A percentile compares a stretch with the other conserved stretches of the same genome.
These are phyloP conservation scores for Hippopotamus amphibius DNA, from an alignment of 2,113 vertebrate species.

Conservation along the genomic window DNA sequence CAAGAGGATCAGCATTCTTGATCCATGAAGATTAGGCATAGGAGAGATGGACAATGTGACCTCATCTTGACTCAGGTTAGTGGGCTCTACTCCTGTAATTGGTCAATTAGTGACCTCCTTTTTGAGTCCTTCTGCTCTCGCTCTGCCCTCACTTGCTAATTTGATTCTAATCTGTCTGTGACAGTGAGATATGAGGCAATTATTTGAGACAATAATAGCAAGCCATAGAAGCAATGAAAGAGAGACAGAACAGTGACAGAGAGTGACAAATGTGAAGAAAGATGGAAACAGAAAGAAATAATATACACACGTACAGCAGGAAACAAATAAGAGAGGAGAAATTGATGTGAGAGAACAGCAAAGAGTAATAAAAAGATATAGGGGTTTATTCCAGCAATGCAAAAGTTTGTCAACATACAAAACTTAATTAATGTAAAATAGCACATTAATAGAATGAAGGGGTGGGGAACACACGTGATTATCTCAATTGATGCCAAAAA, in stretches of 20 bases:
- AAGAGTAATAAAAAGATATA: background rate
- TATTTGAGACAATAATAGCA: background rate
- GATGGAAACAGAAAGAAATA: background rate
- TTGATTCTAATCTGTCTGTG: background rate
- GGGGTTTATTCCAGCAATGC: background rate
- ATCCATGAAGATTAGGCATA: background rate
- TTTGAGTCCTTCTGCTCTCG: background rate
- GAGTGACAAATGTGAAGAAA: background rate
- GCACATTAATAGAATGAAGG: background rate
- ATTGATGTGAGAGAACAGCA: background rate
- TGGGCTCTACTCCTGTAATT: background rate
- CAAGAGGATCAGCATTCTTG: background rate
- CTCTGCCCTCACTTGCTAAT: background rate
- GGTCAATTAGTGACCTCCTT: background rate
- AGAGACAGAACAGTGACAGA: background rate
- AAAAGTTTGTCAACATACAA: background rate
- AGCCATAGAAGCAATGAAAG: constrained; percentile 1
- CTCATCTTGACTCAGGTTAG: background rate
- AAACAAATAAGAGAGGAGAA: background rate
- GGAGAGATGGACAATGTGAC: background rate
- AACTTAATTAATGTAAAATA: background rate
- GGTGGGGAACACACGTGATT: background rate
- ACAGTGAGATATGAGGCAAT: background rate
- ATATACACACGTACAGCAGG: background rate
- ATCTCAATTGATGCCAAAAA: background rate